Conservation (phyloP, 2,888 invertebrate genomes). For the Papilio elwesi region DNA sequence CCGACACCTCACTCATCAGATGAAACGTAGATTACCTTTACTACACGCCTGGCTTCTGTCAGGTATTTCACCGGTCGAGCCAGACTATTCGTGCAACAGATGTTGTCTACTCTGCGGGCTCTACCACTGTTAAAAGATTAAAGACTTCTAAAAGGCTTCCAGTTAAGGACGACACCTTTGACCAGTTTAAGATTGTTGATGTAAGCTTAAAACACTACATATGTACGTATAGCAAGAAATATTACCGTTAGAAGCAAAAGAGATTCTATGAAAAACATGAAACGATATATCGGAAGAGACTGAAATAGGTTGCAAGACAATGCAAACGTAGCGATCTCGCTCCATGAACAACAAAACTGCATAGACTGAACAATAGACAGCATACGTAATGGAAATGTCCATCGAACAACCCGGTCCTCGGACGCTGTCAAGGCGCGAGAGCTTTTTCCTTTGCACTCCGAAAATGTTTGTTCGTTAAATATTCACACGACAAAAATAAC, state of each 20-base stretch:
- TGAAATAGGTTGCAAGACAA: constrained; percentile 24
- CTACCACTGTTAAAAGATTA: too few relatives aligned
- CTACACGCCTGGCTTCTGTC: too few relatives aligned
- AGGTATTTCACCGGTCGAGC: too few relatives aligned
- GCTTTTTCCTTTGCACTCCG: constrained; percentile 5
- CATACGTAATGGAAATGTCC: constrained; percentile 25
- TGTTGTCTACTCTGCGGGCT: too few relatives aligned
- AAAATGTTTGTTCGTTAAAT: background rate
- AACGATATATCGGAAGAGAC: constrained; percentile 37
- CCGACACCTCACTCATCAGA: too few relatives aligned
- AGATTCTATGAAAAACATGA: constrained; percentile 5
- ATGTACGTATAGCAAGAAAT: too few relatives aligned
- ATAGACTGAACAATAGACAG: constrained; percentile 24
- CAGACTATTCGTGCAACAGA: too few relatives aligned
- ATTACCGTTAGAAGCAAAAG: constrained; percentile 36
- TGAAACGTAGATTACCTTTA: too few relatives aligned
- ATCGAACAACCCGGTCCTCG: background rate
- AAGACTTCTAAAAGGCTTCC: too few relatives aligned
- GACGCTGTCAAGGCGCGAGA: background rate
- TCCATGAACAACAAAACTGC: constrained; percentile 3
- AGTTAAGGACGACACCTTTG: too few relatives aligned
- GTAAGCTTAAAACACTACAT: too few relatives aligned
- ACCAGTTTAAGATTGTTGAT: too few relatives aligned
- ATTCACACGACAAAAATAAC: background rate
- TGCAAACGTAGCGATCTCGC: background rate